Conservation (phyloP, 2,113 vertebrate species). For the Sceloporus undulatus region DNA sequence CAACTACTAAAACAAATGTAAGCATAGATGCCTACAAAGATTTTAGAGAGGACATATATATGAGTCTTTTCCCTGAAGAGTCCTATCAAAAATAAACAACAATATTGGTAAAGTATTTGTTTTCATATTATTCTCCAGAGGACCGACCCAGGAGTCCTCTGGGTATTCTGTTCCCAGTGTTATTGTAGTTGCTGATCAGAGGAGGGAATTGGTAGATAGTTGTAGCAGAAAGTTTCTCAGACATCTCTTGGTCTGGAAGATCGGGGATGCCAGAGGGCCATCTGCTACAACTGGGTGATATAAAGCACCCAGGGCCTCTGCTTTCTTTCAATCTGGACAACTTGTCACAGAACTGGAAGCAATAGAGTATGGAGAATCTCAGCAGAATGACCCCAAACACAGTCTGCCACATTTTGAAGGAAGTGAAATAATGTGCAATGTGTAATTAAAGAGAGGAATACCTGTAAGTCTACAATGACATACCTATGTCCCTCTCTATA, state of each 20-base stretch:
- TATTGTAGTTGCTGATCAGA: not conserved
- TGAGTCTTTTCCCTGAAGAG: constrained; percentile 1
- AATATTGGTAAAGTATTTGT: not conserved
- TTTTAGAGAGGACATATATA: too few species aligned
- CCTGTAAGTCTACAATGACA: not conserved
- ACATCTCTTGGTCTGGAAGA: not conserved
- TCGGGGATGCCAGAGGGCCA: not conserved
- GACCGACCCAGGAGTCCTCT: not conserved
- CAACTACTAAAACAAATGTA: constrained; percentile 53
- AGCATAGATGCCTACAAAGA: not conserved
- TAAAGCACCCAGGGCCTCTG: not conserved
- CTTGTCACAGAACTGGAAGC: not conserved
- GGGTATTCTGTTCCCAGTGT: not conserved
- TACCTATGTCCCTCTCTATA: not conserved
- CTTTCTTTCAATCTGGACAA: not conserved
- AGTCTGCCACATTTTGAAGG: not conserved
- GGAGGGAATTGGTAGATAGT: not conserved
- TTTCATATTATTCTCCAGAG: not conserved
- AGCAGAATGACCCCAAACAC: not conserved
- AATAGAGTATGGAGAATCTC: not conserved
- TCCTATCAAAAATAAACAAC: not conserved
- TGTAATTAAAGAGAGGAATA: not conserved
- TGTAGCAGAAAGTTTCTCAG: constrained; percentile 1
- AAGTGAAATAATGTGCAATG: not conserved
- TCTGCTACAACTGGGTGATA: not conserved